Conservation (phyloP, 1,140 invertebrate genomes). For the Drosophila varians region DNA sequence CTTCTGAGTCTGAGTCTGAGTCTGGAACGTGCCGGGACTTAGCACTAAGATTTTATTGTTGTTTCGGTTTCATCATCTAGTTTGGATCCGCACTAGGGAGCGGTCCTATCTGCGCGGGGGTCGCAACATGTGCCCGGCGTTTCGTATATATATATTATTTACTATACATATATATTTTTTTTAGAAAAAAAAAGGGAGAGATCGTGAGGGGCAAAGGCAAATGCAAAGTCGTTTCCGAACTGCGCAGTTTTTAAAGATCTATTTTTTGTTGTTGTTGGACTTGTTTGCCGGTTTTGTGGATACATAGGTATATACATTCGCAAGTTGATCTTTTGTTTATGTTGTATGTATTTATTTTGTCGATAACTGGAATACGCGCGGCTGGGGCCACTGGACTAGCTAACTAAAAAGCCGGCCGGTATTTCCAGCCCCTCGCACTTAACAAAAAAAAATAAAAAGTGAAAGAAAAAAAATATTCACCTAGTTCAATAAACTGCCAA, state of each 20-base stretch:
- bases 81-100: slow-evolving; percentile 9
- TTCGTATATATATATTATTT: not conserved
- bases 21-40: slow-evolving; percentile 43
- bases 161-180: not conserved
- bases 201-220: slow-evolving; percentile 13
- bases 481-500: slow-evolving; percentile 56
- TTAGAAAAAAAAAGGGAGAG: slow-evolving; percentile 10
- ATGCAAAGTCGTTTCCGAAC: slow-evolving; percentile 31
- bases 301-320: slow-evolving; percentile 14
- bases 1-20: slow-evolving; percentile 13
- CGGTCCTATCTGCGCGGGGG: slow-evolving; percentile 26
- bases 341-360: not conserved
- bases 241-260: slow-evolving; percentile 49
- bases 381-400: slow-evolving; percentile 34
- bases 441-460: not conserved
- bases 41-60: not conserved
- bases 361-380: slow-evolving; percentile 38
- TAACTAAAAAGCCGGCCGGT: slow-evolving; percentile 54
- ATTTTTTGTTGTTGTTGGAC: slow-evolving; percentile 36
- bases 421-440: slow-evolving; percentile 24
- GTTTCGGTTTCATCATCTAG: slow-evolving; percentile 3
- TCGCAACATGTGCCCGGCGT: slow-evolving; percentile 26
- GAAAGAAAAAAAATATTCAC: slow-evolving; percentile 1
- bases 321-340: slow-evolving; percentile 29
- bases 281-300: slow-evolving; percentile 31